These are phyloP conservation scores for Chunga burmeisteri DNA, from an alignment of 2,113 vertebrate genomes.

Conservation along the genomic window DNA sequence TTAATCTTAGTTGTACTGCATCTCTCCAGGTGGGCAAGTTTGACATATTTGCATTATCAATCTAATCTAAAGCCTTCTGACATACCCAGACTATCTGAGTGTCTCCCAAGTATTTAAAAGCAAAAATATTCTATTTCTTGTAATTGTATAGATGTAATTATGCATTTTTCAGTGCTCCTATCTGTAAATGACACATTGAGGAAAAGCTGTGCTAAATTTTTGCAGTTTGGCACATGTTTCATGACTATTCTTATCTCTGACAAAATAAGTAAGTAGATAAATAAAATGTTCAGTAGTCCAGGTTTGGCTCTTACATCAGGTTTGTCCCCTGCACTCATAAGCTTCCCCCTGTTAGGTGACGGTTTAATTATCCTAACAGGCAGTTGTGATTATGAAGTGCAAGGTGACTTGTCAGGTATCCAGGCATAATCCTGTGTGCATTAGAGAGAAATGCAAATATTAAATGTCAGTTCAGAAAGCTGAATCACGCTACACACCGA, in stretches of 20 bases:
- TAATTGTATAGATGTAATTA: background rate
- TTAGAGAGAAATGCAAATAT: background rate
- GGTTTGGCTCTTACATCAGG: background rate
- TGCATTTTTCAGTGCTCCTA: background rate
- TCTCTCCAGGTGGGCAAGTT: conserved; percentile 41
- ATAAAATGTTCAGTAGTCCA: background rate
- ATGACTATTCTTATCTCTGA: background rate
- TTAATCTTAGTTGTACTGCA: conserved; percentile 60
- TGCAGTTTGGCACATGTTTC: background rate
- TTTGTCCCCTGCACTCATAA: background rate
- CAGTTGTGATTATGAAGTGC: background rate
- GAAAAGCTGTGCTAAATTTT: background rate
- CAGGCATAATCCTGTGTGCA: background rate
- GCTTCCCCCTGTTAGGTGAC: background rate
- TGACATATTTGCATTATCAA: conserved; percentile 30
- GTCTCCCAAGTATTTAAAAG: background rate
- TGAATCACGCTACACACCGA: background rate
- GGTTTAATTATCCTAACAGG: conserved; percentile 35
- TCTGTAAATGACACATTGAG: background rate
- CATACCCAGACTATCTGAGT: background rate
- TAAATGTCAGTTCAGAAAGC: background rate
- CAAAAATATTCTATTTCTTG: background rate
- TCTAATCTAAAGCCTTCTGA: background rate
- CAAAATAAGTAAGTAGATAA: background rate
- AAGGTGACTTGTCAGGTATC: conserved; percentile 10